Evolutionary conservation across 2,888 invertebrate genomes (phyloP), one percentile per base, ranked within the genome.

Genomic region (Trichopria drosophilae): DNA sequence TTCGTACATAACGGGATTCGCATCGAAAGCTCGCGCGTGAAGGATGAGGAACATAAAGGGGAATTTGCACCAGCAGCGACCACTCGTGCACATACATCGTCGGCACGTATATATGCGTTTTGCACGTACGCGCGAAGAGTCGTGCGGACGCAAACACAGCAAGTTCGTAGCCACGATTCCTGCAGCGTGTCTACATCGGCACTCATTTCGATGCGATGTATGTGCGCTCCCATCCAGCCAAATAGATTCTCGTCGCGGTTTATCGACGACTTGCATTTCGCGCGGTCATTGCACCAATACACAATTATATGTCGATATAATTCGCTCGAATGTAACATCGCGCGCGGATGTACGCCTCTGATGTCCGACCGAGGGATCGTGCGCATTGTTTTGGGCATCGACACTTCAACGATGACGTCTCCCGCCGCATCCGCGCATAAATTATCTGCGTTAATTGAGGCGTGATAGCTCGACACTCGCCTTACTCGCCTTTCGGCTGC

Each of bases 1-100:
- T 66, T 67, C 64, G 65, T 66, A 68, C 63, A 69, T 64, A 69
- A 61, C 60, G 58, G 46, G 62, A 57, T 60, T 61, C 60, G 63
- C 62, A 66, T 60, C 63, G 63, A 65, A 64, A 62, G 57, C 63
- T 54, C 51, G 50, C 57, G 55, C 58, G 56, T 49, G 60, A 62
- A 66, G 57, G 60, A 62, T 50, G 58, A 58, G 61, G 51, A 58
- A 54, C 59, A 60, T 56, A 62, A 63, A 63, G 59, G 56, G 60
- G 53, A 57, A 55, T n/a, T n/a, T n/a, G n/a, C n/a, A n/a, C n/a
- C n/a, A n/a, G n/a, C n/a, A n/a, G n/a, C n/a, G n/a, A n/a, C n/a
- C n/a, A n/a, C n/a, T n/a, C n/a, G n/a, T n/a, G n/a, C n/a, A n/a
- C n/a, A n/a, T n/a, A n/a, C n/a, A n/a, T n/a, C n/a, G n/a, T 52